Evolutionary conservation across 2,888 invertebrate genomes (phyloP), one percentile per base, ranked within the genome.

Genomic region (Acanthosoma haemorrhoidale): DNA sequence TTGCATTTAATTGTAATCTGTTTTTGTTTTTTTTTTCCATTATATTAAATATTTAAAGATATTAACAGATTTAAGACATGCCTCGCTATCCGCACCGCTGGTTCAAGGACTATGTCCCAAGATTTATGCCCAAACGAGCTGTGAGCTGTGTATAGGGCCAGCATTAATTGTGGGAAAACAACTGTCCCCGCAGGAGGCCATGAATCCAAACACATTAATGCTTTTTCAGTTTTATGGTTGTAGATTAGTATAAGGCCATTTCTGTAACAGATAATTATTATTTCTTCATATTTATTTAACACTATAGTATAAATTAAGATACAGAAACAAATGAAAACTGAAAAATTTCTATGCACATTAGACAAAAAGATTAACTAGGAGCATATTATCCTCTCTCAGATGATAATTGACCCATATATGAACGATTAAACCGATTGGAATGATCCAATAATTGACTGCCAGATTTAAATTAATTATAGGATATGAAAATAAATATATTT

Each of bases 231-330:
- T 71, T 85, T 82, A 78, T 90, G 90, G 79, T 88, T 87, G 81
- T 91, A 88, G 76, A 90, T 83, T 76, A 91, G 78, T 78, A 91
- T 80, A 63, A 88, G 84, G 2, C 91, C 91, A 75, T 88, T 89
- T 73, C 92, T 92, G 79, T 39, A 82, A 78, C 31, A 59, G n/a
- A 59, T 9, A 36, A 36, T 9, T 36, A 9, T 13, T 9, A n/a
- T n/a, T n/a, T n/a, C n/a, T n/a, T n/a, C n/a, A n/a, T n/a, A n/a
- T n/a, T n/a, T n/a, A n/a, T n/a, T n/a, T n/a, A n/a, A n/a, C n/a
- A n/a, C n/a, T n/a, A n/a, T n/a, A n/a, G n/a, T n/a, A n/a, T n/a
- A n/a, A n/a, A n/a, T n/a, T n/a, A n/a, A n/a, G n/a, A n/a, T n/a
- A n/a, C n/a, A n/a, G n/a, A n/a, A n/a, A n/a, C n/a, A n/a, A n/a